Evolutionary conservation across 1,140 invertebrate genomes (phyloP).

Genomic region (Heliconius himera): DNA sequence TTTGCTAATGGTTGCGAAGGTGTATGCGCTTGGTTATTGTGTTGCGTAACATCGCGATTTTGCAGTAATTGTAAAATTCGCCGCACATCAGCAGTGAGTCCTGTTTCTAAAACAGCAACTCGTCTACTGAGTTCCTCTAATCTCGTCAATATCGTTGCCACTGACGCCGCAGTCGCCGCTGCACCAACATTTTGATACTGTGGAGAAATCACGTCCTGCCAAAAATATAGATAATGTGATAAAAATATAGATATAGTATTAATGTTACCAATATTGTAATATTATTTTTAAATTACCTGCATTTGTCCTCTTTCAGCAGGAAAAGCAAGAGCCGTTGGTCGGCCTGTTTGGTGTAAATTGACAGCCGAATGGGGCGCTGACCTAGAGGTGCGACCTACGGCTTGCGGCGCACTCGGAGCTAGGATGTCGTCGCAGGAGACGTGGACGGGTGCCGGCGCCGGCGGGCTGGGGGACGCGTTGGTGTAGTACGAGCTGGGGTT

Average conservation of each 20-base stretch:
- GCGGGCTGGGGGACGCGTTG: slow-evolving; percentile 71
- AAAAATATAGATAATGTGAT: not conserved
- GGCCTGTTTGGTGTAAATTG: slow-evolving; percentile 70
- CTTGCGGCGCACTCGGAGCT: slow-evolving; percentile 53
- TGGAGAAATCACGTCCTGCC: slow-evolving; percentile 67
- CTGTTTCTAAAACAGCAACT: slow-evolving; percentile 84
- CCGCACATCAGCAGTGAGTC: slow-evolving; percentile 85
- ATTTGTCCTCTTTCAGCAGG: slow-evolving; percentile 58
- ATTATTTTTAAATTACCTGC: slow-evolving; percentile 49
- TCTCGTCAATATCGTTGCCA: slow-evolving; percentile 74
- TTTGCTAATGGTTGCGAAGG: slow-evolving; percentile 66
- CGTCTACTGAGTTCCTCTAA: slow-evolving; percentile 86
- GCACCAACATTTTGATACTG: slow-evolving; percentile 76
- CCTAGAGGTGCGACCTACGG: slow-evolving; percentile 64
- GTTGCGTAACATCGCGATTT: slow-evolving; percentile 78
- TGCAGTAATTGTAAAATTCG: slow-evolving; percentile 86
- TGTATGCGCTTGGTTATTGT: slow-evolving; percentile 69
- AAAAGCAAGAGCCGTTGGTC: slow-evolving; percentile 63
- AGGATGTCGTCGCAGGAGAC: slow-evolving; percentile 76
- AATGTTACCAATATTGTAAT: not conserved
- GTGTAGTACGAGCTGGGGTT: slow-evolving; percentile 76
- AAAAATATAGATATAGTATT: not conserved
- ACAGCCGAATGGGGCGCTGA: slow-evolving; percentile 78
- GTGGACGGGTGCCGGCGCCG: slow-evolving; percentile 65
- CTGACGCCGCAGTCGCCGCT: slow-evolving; percentile 56